Conservation (phyloP, 2,113 vertebrate genomes). For the Peromyscus leucopus region DNA sequence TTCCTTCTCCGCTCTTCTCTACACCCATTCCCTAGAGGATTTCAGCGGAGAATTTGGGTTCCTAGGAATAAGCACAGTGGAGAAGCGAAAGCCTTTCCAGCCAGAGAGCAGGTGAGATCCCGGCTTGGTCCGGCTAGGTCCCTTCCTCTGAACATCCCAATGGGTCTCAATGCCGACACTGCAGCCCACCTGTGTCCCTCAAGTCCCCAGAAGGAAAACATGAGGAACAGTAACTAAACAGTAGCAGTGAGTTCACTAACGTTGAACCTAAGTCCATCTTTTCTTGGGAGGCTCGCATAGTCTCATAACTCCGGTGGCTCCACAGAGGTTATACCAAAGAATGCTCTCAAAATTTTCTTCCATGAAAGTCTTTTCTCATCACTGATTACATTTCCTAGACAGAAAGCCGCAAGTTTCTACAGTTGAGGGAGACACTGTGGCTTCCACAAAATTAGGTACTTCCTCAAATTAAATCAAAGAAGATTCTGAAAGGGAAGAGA, state of each 20-base stretch:
- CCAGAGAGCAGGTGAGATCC: background rate
- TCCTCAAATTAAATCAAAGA: slow-evolving; percentile 47
- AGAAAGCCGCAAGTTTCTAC: background rate
- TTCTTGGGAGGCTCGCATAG: background rate
- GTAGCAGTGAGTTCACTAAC: background rate
- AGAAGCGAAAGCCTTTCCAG: background rate
- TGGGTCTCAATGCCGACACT: background rate
- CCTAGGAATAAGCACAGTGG: background rate
- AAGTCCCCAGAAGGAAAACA: background rate
- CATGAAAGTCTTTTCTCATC: slow-evolving; percentile 29
- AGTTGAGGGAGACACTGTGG: background rate
- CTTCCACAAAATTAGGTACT: slow-evolving; percentile 23
- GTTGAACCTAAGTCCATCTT: background rate
- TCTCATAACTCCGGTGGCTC: background rate
- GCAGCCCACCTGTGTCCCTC: background rate
- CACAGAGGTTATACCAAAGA: slow-evolving; percentile 21
- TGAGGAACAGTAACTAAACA: background rate
- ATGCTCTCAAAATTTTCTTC: background rate
- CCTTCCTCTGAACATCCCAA: background rate
- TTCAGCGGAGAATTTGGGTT: background rate
- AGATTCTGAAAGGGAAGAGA: slow-evolving; percentile 44
- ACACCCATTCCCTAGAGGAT: background rate
- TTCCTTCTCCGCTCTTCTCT: background rate
- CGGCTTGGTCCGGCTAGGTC: background rate
- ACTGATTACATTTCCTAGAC: slow-evolving; percentile 27